Percentiles rank a stretch among this genome's conserved stretches.
These are phyloP conservation scores for Cinara cedri DNA, from an alignment of 2,888 invertebrate species.

Conservation along the genomic window DNA sequence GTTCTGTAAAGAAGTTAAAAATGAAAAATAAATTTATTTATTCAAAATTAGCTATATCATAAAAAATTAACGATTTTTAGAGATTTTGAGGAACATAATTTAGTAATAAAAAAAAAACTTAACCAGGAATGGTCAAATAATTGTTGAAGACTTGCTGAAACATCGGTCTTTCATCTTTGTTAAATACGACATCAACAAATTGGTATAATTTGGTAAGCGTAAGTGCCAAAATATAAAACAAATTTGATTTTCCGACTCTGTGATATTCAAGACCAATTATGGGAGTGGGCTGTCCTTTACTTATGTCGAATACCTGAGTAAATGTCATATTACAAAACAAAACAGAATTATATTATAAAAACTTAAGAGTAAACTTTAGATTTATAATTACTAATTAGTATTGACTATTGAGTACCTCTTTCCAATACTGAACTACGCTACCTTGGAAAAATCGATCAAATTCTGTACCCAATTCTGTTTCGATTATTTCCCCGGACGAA, in stretches of 20 bases:
- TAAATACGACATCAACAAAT: slow-evolving; percentile 77
- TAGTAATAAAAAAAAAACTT: slow-evolving; percentile 31
- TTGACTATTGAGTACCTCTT: slow-evolving; percentile 75
- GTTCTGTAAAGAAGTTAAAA: slow-evolving; percentile 39
- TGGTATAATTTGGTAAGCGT: slow-evolving; percentile 86
- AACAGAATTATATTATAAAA: no score
- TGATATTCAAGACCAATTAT: slow-evolving; percentile 89
- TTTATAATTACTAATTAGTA: no score
- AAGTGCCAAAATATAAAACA: slow-evolving; percentile 82
- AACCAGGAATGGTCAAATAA: slow-evolving; percentile 73
- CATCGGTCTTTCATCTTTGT: slow-evolving; percentile 78
- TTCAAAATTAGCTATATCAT: not conserved
- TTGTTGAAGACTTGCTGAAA: slow-evolving; percentile 80
- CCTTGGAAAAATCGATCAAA: slow-evolving; percentile 83
- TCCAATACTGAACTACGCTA: slow-evolving; percentile 78
- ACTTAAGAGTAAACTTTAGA: no score
- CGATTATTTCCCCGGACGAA: slow-evolving; percentile 86
- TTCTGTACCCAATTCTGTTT: slow-evolving; percentile 82
- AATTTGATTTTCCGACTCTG: slow-evolving; percentile 73
- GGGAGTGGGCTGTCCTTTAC: slow-evolving; percentile 76
- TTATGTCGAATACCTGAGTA: slow-evolving; percentile 83
- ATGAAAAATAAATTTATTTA: not conserved
- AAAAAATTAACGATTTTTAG: not conserved
- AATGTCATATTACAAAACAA: slow-evolving; percentile 23
- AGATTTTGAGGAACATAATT: no score